Base-by-base conservation (phyloP, 2,113 vertebrate species). In the Bufo gargarizans region DNA sequence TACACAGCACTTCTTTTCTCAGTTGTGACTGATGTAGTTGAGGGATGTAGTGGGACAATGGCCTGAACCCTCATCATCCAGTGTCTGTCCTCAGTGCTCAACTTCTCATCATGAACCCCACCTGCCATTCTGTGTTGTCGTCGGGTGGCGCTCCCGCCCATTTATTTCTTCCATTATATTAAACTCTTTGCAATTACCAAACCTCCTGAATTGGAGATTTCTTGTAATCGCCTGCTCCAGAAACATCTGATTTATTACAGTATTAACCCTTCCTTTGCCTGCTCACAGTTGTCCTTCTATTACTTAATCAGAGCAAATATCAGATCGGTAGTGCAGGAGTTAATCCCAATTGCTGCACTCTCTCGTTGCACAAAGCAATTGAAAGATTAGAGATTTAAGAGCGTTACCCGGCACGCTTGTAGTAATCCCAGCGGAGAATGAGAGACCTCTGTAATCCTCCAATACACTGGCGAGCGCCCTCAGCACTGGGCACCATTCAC, bases 181-280 rank as follows among this genome's bases (percentile, higher is more conserved):
- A 63, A 86, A 86, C 58, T 58, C 74, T 88, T 55, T 74, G 87
- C 55, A 65, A 63, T 88, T 84, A 65, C 80, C 67, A 63, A 88
- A 43, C 45, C 56, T 63, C 43, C 67, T 83, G 81, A 84, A 49
- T 61, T 77, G 71, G 59, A 72, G 87, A 84, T 88, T 88, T 83
- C 58, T 55, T 77, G 56, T 88, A 84, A 88, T 88, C 87, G 56
- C 17, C 11, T 86, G 85, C 58, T 63, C 71, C 65, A 47, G 43
- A 86, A 86, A 78, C 12, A 10, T 47, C 74, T 55, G 59, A 79
- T 86, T 86, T 55, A 53, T 55, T 53, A 12, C 49, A 22, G 3
- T n/a, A 58, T 78, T 79, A 65, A 86, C 58, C 47, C 43, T 67
- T 86, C 20, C 6, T 22, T 8, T 65, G 45, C 47, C 50, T 5